A percentile compares a stretch with the other conserved stretches of the same genome.
Evolutionary conservation across 2,797 vertebrate species (phyloP).

Genomic region (Gila robusta): DNA sequence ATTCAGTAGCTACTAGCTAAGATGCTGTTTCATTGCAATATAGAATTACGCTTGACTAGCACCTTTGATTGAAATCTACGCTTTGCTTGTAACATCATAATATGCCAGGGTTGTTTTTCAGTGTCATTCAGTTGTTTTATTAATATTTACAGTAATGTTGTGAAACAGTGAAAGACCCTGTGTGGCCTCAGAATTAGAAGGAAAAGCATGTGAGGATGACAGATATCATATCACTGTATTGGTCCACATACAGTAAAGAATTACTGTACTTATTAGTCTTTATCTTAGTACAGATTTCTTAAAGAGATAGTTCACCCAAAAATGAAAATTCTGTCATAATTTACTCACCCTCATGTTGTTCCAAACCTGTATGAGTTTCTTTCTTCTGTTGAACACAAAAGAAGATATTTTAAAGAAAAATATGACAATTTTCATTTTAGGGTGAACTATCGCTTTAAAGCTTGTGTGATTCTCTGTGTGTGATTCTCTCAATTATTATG

Average conservation of each 20-base stretch:
- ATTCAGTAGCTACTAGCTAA: background rate
- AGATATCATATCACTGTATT: background rate
- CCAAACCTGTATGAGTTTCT: no score
- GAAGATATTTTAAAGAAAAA: no score
- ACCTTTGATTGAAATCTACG: background rate
- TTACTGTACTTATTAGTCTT: background rate
- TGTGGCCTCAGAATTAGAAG: conserved; percentile 15
- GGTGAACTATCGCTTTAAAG: no score
- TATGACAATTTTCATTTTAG: no score
- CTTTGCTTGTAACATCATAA: background rate
- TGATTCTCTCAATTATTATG: background rate
- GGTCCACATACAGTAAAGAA: background rate
- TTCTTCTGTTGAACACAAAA: no score
- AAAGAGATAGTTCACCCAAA: no score
- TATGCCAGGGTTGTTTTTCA: background rate
- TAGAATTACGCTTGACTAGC: background rate
- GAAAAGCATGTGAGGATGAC: background rate
- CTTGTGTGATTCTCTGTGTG: background rate
- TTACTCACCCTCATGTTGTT: no score
- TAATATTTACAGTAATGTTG: background rate
- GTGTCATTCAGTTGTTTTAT: background rate
- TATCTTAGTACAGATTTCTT: background rate
- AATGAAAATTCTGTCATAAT: no score
- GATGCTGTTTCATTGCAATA: background rate
- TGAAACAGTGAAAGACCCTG: background rate